Conservation (phyloP, 2,113 vertebrate species). For the Podarcis cretensis region DNA sequence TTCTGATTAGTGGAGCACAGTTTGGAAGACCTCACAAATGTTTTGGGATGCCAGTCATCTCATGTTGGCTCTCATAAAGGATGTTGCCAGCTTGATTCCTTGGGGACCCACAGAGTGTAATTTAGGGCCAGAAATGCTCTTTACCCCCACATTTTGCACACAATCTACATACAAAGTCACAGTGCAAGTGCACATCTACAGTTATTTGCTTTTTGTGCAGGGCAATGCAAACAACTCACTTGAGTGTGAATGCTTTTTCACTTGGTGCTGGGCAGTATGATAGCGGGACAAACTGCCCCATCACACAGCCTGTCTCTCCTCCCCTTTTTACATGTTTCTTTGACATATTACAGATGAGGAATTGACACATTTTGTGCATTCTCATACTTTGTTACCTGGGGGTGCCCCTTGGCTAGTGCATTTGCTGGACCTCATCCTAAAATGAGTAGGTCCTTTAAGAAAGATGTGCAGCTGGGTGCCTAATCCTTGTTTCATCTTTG, state of each 20-base stretch:
- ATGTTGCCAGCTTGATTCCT: background rate
- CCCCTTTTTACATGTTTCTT: background rate
- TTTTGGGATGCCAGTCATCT: background rate
- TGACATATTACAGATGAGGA: background rate
- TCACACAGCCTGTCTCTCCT: background rate
- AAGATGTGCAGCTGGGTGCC: background rate
- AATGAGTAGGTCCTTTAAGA: background rate
- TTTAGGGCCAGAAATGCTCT: background rate
- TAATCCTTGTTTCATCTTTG: background rate
- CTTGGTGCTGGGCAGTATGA: background rate
- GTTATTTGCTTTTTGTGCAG: background rate
- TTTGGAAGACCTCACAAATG: background rate
- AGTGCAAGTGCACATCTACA: background rate
- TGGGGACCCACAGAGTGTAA: background rate
- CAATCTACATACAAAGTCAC: background rate
- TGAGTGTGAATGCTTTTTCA: background rate
- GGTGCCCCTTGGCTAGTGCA: background rate
- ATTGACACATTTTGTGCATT: background rate
- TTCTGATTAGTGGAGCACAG: background rate
- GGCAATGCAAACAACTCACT: background rate
- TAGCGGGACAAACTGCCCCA: background rate
- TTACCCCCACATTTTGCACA: background rate
- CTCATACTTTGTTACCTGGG: background rate
- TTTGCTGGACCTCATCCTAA: background rate
- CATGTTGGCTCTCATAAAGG: background rate